phyloP scores from a whole-genome alignment of 2,113 vertebrate species.

The Aspiorhynchus laticeps region DNA sequence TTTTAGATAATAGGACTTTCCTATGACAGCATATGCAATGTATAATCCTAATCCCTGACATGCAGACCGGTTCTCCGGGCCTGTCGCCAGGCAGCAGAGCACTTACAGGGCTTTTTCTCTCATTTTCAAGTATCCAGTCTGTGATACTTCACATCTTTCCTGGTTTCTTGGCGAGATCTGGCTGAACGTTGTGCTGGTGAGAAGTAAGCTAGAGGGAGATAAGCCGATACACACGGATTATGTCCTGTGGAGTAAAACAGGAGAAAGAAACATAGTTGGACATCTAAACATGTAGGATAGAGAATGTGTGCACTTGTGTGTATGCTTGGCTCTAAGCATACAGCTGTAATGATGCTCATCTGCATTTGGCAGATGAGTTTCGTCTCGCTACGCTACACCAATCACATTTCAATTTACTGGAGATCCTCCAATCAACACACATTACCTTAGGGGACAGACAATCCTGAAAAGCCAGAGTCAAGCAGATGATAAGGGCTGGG shows the following conservation, averaged over 20 bases:
- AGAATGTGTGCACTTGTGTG: neutral
- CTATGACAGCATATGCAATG: neutral
- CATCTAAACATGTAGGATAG: neutral
- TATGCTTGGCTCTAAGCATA: neutral
- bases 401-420: neutral
- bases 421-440: slow-evolving; percentile 24
- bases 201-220: neutral
- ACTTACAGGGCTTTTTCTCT: neutral
- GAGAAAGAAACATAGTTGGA: neutral
- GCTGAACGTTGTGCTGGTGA: neutral
- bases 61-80: neutral
- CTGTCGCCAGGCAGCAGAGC: neutral
- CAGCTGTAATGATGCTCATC: slow-evolving; percentile 15
- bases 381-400: neutral
- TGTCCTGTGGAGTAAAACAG: neutral
- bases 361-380: neutral
- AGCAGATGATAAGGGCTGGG: slow-evolving; percentile 12
- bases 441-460: neutral
- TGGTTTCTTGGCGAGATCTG: neutral
- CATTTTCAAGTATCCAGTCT: slow-evolving; percentile 1
- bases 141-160: neutral
- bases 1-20: neutral
- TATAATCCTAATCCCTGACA: slow-evolving; percentile 6
- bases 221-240: neutral
- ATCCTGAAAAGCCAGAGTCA: neutral